Base-by-base conservation (phyloP, 2,888 invertebrate genomes). In the Halocaridina rubra region DNA sequence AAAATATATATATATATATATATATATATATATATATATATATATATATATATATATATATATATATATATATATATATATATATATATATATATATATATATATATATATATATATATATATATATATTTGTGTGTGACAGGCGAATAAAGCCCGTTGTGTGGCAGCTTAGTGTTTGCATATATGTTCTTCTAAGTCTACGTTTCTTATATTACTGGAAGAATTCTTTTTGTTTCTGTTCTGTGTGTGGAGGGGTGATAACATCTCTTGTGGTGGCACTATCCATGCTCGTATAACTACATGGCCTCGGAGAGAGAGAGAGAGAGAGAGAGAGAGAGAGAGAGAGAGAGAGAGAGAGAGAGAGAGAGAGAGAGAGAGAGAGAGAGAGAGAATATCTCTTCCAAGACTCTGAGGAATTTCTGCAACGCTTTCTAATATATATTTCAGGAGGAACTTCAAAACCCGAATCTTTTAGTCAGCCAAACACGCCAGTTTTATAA, bases 11-110 rank as follows among this genome's bases (percentile, higher is more conserved):
- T 69, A 69, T 69, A 69, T 30, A 30, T 69, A 69, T 30, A 30
- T 69, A 69, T 69, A 69, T 69, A 69, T 69, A 69, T 69, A 69
- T 69, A 69, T 69, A 69, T 69, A 69, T 69, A 69, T 69, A 69
- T 69, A 69, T 69, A 30, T 69, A 24, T 69, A 27, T 27, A 30
- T 69, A 30, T 69, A 69, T 30, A 69, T 30, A 4, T 69, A 64
- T 64, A 64, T 64, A 64, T 64, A 64, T 64, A 64, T 64, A 22
- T 64, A 22, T 4, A 64, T 64, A 0, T 7, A 22, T 7, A 22
- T 2, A 64, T 64, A 13, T 64, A 64, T 64, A 64, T 64, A 64
- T 64, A 64, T 64, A 13, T 64, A 64, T 64, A 64, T 64, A 64
- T 64, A 64, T 64, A 64, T 64, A 64, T 64, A 64, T 64, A 64